Conservation (phyloP, 2,797 vertebrate genomes). For the Trachurus trachurus region DNA sequence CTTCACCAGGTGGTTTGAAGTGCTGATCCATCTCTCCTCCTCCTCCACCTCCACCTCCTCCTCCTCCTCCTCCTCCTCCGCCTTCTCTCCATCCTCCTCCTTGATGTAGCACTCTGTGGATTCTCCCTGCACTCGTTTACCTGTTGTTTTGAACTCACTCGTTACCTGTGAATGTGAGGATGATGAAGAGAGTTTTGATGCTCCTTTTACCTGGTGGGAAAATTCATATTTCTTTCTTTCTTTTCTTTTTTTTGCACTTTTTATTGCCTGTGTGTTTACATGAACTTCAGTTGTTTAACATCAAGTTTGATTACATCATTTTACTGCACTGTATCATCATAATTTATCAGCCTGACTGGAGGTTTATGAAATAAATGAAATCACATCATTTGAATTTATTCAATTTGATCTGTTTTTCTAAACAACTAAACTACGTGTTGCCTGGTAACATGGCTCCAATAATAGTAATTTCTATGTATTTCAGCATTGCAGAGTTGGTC, state of each 20-base stretch:
- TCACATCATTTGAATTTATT: not conserved
- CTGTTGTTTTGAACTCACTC: slow-evolving; percentile 31
- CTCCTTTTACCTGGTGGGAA: not conserved
- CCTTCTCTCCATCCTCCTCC: slow-evolving; percentile 20
- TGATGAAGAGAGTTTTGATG: not conserved
- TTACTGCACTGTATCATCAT: not conserved
- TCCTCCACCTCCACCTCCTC: slow-evolving; percentile 17
- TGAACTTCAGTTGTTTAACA: not conserved
- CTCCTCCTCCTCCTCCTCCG: slow-evolving; percentile 23
- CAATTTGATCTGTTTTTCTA: not conserved
- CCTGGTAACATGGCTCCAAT: not conserved
- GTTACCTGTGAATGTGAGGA: not conserved
- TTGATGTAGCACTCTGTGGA: slow-evolving; percentile 33
- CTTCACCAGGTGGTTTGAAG: slow-evolving; percentile 72
- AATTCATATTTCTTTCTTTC: not conserved
- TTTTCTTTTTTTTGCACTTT: not conserved
- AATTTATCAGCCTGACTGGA: not conserved
- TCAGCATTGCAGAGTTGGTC: not conserved
- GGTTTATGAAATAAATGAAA: not conserved
- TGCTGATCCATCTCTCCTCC: slow-evolving; percentile 45
- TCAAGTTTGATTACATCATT: not conserved
- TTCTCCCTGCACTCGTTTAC: slow-evolving; percentile 29
- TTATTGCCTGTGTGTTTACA: not conserved
- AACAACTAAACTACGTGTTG: not conserved
- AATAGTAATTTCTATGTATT: not conserved